Evolutionary conservation across 2,888 invertebrate species (phyloP), one percentile per base, ranked within the genome.

Genomic region (Synanthedon andrenaeformis): DNA sequence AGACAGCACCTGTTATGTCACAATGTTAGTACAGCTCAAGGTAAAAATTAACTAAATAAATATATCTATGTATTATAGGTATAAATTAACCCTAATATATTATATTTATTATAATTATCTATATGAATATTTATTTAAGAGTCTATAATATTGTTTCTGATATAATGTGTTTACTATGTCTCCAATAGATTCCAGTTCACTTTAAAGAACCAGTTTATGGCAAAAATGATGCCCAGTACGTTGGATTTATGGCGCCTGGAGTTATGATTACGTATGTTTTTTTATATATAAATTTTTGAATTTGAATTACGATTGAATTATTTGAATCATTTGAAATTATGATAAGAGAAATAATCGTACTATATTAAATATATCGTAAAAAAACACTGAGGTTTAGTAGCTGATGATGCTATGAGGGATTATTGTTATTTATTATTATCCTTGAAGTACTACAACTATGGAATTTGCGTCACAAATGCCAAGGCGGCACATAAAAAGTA

Each of bases 231-330:
- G 91, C 93, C 3, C 92, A 91, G 58, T 94, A 93, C 72, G 91
- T 92, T 5, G 90, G 91, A 56, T 97, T 94, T 74, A 93, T 96
- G 89, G 93, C 94, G 0, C 96, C 96, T 0, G 94, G 94, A 4
- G 91, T 95, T 52, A 90, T 97, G 61, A 88, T 96, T 62, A 92
- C 94, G 94, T 95, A 79, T 91, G 91, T 84, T 52, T 23, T 45
- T 14, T 53, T n/a, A n/a, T n/a, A n/a, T n/a, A n/a, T n/a, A n/a
- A n/a, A n/a, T n/a, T n/a, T n/a, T n/a, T n/a, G n/a, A n/a, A n/a
- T n/a, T n/a, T n/a, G n/a, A n/a, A n/a, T n/a, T n/a, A n/a, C n/a
- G n/a, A n/a, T n/a, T n/a, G n/a, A n/a, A n/a, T n/a, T n/a, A n/a
- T n/a, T n/a, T n/a, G n/a, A n/a, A n/a, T 42, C 42, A 4, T 23